Percentiles rank a stretch among this genome's conserved stretches.
phyloP scores from a whole-genome alignment of 1,140 invertebrate genomes.

The Chironomus tepperi region DNA sequence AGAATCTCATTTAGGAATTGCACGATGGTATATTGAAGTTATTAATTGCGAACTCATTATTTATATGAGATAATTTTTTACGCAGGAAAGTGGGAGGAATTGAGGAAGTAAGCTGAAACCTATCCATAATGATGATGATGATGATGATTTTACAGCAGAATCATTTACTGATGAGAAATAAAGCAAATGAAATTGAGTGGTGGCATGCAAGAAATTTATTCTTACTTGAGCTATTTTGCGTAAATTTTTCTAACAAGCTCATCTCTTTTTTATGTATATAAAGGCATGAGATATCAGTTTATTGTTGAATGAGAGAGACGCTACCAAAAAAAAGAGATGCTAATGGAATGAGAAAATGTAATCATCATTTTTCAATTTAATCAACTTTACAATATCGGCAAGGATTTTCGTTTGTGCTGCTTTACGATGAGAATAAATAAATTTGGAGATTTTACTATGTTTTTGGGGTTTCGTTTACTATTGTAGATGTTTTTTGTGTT shows the following conservation, averaged over 20 bases:
- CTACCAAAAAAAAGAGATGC: background rate
- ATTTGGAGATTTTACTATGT: background rate
- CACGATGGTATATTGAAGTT: background rate
- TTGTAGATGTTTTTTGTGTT: no score
- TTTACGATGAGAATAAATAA: no score
- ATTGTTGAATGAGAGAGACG: background rate
- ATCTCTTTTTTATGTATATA: background rate
- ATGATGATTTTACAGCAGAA: background rate
- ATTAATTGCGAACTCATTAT: conserved; percentile 21
- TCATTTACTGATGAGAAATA: background rate
- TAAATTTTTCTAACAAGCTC: background rate
- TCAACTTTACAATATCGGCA: conserved; percentile 10
- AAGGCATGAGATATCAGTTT: conserved; percentile 7
- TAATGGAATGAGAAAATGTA: conserved; percentile 5
- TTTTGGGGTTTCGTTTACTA: background rate
- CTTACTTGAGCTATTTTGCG: background rate
- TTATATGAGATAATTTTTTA: background rate
- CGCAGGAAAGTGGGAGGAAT: background rate
- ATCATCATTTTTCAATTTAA: conserved; percentile 24
- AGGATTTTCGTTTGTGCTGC: background rate
- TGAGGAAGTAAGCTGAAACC: background rate
- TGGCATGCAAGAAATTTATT: background rate
- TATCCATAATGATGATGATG: conserved; percentile 20
- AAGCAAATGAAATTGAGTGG: background rate
- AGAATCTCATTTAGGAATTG: background rate